phyloP scores from a whole-genome alignment of 2,888 invertebrate genomes.

The Cerceris ruficornis region DNA sequence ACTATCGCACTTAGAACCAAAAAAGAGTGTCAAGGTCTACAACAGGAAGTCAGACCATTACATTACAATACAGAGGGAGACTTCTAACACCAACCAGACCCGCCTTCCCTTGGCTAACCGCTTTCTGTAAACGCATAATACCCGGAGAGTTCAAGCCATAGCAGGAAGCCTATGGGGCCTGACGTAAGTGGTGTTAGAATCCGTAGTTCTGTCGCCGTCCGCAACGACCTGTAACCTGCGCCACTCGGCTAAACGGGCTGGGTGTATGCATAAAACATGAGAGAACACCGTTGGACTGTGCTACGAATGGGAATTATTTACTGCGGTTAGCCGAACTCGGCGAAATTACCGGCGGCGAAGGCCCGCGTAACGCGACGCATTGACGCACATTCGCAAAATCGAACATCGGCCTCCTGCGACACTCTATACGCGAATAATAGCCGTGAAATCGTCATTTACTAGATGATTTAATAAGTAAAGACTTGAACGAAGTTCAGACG shows the following conservation, averaged over 20 bases:
- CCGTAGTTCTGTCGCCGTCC: conserved; percentile 32
- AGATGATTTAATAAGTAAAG: too few species aligned
- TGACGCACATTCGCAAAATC: conserved; percentile 11
- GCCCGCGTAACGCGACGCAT: conserved; percentile 9
- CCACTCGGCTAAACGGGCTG: conserved; percentile 17
- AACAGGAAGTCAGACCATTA: too few species aligned
- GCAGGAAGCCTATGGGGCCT: background rate
- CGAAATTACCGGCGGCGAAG: conserved; percentile 52
- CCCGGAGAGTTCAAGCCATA: background rate
- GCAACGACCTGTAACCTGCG: conserved; percentile 43
- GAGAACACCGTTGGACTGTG: conserved; percentile 57
- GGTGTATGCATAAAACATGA: conserved; percentile 69
- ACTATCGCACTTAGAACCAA: too few species aligned
- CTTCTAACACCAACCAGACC: too few species aligned
- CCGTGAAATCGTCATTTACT: too few species aligned
- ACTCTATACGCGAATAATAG: background rate
- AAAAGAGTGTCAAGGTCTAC: too few species aligned
- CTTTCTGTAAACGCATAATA: background rate
- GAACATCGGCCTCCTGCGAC: background rate
- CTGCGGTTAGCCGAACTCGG: conserved; percentile 56
- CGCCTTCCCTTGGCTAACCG: background rate
- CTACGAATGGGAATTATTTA: conserved; percentile 70
- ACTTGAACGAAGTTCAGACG: too few species aligned
- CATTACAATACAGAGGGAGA: too few species aligned
- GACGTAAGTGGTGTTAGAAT: conserved; percentile 33